phyloP scores from a whole-genome alignment of 2,797 vertebrate species.

The Leuciscus waleckii region DNA sequence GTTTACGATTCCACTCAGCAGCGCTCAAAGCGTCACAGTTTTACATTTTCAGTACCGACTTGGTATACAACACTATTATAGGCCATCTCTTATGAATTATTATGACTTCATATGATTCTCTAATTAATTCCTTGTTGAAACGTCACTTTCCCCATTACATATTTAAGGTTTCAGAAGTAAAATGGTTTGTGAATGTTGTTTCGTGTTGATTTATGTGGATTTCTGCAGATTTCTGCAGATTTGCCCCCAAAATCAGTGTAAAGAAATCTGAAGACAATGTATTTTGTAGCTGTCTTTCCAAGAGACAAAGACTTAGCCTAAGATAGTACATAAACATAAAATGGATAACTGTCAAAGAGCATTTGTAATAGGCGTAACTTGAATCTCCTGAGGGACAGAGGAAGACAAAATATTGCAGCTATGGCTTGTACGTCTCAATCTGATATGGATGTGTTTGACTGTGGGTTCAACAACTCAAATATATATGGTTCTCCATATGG shows the following conservation, averaged over 20 bases:
- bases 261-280: constrained; percentile 5
- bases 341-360: constrained; percentile 46
- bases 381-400: constrained; percentile 33
- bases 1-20: no score
- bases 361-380: constrained; percentile 47
- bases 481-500: constrained; percentile 35
- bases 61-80: no score
- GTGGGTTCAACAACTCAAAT: constrained; percentile 43
- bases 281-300: constrained; percentile 25
- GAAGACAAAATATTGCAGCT: constrained; percentile 26
- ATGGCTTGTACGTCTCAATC: background rate
- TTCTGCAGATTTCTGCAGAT: background rate
- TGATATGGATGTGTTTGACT: constrained; percentile 49
- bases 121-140: background rate
- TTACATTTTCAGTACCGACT: no score
- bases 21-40: no score
- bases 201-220: background rate
- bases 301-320: constrained; percentile 19
- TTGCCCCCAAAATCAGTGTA: constrained; percentile 8
- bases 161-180: background rate
- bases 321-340: constrained; percentile 44
- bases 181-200: background rate
- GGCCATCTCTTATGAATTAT: background rate
- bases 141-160: background rate
- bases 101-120: background rate